phyloP scores from a whole-genome alignment of 2,113 vertebrate genomes.

The Polyodon spathula region DNA sequence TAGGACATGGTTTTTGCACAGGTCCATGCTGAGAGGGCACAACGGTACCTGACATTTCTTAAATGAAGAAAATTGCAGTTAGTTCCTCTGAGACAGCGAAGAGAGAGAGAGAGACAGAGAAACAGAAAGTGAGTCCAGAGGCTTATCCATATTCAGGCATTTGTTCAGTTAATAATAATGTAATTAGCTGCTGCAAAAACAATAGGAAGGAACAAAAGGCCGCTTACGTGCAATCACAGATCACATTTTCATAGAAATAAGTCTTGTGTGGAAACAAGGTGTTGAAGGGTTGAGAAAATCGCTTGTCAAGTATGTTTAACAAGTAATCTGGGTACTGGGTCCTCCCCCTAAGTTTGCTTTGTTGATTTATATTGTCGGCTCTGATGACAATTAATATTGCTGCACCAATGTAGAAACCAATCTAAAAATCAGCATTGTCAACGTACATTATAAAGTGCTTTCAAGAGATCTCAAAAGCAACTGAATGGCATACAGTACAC shows the following conservation, averaged over 20 bases:
- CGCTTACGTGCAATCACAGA: background rate
- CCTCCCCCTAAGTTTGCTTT: background rate
- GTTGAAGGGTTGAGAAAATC: background rate
- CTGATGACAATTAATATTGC: background rate
- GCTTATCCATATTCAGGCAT: constrained; percentile 3
- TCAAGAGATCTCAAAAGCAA: no score
- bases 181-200: background rate
- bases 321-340: background rate
- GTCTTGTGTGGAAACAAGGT: background rate
- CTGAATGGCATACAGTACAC: no score
- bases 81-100: background rate
- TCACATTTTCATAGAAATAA: background rate
- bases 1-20: background rate
- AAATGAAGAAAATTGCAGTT: background rate
- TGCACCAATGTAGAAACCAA: no score
- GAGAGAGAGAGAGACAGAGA: background rate
- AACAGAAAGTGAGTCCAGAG: background rate
- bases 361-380: background rate
- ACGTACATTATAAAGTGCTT: no score
- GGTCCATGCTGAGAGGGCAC: background rate
- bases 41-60: background rate
- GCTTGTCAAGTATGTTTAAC: background rate
- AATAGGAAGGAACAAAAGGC: background rate
- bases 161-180: background rate
- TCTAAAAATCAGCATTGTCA: no score